Evolutionary conservation across 1,140 invertebrate species (phyloP).

Genomic region (Psix sp.): DNA sequence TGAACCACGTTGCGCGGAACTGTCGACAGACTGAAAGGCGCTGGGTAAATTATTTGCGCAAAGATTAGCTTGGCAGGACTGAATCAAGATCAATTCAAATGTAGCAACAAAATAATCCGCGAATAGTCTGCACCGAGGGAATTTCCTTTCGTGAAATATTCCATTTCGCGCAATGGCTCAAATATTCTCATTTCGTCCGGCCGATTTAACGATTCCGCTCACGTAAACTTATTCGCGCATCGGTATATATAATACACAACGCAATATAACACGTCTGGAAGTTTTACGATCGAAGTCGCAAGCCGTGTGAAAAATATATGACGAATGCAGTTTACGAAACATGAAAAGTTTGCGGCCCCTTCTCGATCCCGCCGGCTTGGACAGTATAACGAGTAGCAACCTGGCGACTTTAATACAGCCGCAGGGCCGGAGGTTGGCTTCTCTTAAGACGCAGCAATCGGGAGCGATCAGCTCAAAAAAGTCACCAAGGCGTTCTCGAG

Average conservation of each 20-base stretch:
- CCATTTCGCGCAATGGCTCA: conserved; percentile 11
- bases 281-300: conserved; percentile 46
- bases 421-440: conserved; percentile 2
- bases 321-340: conserved; percentile 48
- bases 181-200: conserved; percentile 31
- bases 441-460: conserved; percentile 36
- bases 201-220: conserved; percentile 36
- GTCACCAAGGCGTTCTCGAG: conserved; percentile 10
- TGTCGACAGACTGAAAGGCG: no score
- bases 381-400: conserved; percentile 22
- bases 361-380: conserved; percentile 31
- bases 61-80: no score
- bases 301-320: conserved; percentile 56
- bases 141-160: conserved; percentile 30
- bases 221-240: conserved; percentile 4
- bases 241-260: conserved; percentile 12
- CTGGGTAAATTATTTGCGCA: no score
- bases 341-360: conserved; percentile 40
- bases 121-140: no score
- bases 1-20: no score
- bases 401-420: conserved; percentile 16
- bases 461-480: conserved; percentile 34
- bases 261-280: conserved; percentile 43
- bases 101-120: no score
- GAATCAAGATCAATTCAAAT: no score